Evolutionary conservation across 2,797 vertebrate species (phyloP).

Genomic region (Petrocephalus sullivani): DNA sequence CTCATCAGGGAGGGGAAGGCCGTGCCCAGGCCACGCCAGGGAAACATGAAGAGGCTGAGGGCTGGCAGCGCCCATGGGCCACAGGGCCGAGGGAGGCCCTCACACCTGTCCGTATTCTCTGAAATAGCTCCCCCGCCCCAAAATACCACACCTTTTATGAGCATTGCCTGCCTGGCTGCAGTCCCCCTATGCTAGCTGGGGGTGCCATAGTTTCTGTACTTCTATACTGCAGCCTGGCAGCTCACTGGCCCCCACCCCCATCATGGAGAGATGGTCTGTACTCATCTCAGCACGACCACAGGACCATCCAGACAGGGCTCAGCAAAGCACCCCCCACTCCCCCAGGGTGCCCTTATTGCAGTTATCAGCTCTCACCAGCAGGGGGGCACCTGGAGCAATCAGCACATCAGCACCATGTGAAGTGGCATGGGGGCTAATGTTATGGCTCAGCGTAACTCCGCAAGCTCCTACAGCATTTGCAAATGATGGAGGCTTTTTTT

Average conservation of each 20-base stretch:
- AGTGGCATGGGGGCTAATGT: neutral
- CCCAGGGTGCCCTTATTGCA: neutral
- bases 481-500: neutral
- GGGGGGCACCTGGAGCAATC: neutral
- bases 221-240: neutral
- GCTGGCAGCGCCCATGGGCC: neutral
- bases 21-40: neutral
- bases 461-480: neutral
- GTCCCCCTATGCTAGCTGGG: neutral
- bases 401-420: neutral
- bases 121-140: neutral
- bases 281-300: too few relatives aligned
- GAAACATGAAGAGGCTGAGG: neutral
- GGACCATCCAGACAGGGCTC: neutral
- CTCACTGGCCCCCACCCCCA: neutral
- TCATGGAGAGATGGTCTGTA: too few relatives aligned
- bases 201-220: neutral
- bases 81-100: neutral
- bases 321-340: neutral
- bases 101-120: neutral
- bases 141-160: conserved; percentile 24
- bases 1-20: neutral
- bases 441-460: neutral
- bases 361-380: neutral
- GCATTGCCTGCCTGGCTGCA: neutral